phyloP scores from a whole-genome alignment of 2,113 vertebrate species.

The Philantomba maxwellii region DNA sequence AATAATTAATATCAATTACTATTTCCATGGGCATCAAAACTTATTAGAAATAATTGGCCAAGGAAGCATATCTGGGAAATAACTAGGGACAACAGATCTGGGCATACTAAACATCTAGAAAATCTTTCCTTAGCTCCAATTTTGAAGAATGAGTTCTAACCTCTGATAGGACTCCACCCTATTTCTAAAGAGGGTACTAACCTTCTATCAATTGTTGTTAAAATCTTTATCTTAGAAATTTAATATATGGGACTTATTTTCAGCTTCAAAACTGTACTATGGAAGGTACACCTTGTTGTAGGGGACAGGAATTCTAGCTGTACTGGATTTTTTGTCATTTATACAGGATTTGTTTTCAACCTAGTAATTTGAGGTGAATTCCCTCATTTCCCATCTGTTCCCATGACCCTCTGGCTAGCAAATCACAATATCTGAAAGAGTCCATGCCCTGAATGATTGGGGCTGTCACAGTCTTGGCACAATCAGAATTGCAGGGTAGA shows the following conservation, averaged over 20 bases:
- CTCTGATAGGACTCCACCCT: background rate
- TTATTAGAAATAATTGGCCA: conserved; percentile 6
- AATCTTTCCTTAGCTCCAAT: background rate
- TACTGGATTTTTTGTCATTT: background rate
- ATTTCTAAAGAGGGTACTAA: background rate
- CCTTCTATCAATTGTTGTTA: background rate
- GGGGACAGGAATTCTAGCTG: background rate
- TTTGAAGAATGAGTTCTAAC: background rate
- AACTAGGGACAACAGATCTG: background rate
- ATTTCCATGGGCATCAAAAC: background rate
- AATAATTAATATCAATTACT: conserved; percentile 37
- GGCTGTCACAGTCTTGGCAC: background rate
- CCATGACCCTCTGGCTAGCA: background rate
- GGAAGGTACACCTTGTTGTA: background rate
- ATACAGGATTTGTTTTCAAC: background rate
- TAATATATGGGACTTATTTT: background rate
- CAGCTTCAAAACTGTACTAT: background rate
- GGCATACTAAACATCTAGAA: background rate
- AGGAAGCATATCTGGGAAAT: background rate
- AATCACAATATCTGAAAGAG: background rate
- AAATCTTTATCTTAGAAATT: background rate
- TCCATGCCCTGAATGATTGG: background rate
- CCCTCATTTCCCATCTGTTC: background rate
- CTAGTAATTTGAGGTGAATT: background rate
- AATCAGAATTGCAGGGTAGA: background rate